phyloP scores from a whole-genome alignment of 2,113 vertebrate species.

The Heterotilapia buettikoferi region DNA sequence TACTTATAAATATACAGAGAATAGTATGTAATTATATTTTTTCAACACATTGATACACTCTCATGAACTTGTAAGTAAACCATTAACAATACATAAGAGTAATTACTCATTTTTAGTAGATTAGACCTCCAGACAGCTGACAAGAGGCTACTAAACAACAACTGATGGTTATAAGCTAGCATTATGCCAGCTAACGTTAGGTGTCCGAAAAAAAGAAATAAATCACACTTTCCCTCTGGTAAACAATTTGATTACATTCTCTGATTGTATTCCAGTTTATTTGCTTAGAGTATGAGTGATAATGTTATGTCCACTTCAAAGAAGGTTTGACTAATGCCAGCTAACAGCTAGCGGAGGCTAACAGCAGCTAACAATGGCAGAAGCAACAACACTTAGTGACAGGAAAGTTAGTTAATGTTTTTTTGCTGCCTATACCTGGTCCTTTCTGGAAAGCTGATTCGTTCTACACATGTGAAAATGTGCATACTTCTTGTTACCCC shows the following conservation, averaged over 20 bases:
- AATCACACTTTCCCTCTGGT: not conserved
- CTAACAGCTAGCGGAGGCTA: not conserved
- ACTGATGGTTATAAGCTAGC: not conserved
- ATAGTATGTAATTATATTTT: not conserved
- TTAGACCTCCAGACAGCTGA: not conserved
- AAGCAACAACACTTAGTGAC: not conserved
- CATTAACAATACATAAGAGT: not conserved
- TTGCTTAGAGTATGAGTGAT: not conserved
- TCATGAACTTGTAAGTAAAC: not conserved
- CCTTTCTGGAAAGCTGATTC: not conserved
- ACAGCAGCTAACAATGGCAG: not conserved
- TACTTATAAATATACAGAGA: not conserved
- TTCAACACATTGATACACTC: not conserved
- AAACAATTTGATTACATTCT: not conserved
- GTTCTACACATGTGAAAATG: not conserved
- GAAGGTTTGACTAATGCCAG: not conserved
- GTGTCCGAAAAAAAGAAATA: not conserved
- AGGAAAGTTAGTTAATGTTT: not conserved
- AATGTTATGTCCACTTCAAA: not conserved
- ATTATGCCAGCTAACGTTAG: not conserved
- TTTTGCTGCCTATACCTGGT: not conserved
- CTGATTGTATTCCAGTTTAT: not conserved
- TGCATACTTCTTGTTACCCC: not conserved
- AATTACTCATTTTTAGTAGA: not conserved
- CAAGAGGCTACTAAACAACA: not conserved